Base-by-base conservation (phyloP, 2,888 invertebrate genomes). In the Deilephila porcellus region DNA sequence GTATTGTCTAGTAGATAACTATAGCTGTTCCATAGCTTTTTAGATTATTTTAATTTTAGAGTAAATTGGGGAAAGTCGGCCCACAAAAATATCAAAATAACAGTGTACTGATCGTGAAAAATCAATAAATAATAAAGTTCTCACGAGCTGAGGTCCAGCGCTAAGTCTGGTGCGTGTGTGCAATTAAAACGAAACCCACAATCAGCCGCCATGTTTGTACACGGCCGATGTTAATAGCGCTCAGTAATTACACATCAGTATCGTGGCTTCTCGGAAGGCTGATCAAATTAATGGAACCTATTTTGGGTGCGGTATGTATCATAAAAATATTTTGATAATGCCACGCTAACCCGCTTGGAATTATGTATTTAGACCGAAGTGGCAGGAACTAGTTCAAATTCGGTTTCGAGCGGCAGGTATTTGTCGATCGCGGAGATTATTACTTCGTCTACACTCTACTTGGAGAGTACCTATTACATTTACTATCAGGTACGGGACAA, bases 151-250 rank as follows among this genome's bases (percentile, higher is more conserved):
- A 17, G 67, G 25, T 67, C 45, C 67, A 89, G 90, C 89, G 90
- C 90, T 90, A 90, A 90, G 88, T 88, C 85, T 83, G 85, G 91
- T 94, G 93, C 93, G 93, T 91, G 92, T 91, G 93, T 92, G 93
- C 94, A 94, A 94, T 94, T 94, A 94, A 94, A 93, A 93, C 90
- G 92, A 91, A 94, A 93, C 94, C 94, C 81, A 90, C 93, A 94
- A 94, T 94, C 93, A 94, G 89, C 92, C 90, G 93, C 94, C 94
- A 94, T 94, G 94, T 94, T 94, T 94, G 94, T 94, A 94, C 93
- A 93, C 93, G 93, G 93, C 82, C 91, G 92, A 93, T 93, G 94
- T 93, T 94, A 94, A 94, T 94, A 93, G 93, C 93, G 86, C 87
- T 86, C 88, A 89, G 93, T 94, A 94, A 94, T 94, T 94, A 94